These are phyloP conservation scores for Andrena praecox DNA, from an alignment of 2,888 invertebrate species.

Conservation along the genomic window DNA sequence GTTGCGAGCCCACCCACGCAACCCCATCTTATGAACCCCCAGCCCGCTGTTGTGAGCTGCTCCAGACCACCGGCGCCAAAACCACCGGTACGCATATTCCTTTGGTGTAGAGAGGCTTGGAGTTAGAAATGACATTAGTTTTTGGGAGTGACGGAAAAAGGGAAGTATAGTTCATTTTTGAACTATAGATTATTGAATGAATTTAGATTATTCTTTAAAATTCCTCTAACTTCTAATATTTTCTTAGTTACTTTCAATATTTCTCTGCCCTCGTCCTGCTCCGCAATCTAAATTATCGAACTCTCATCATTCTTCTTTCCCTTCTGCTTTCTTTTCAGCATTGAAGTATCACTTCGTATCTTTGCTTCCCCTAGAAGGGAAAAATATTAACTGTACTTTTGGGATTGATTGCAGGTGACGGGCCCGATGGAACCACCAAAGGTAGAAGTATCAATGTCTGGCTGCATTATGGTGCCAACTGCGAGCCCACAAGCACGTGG, in stretches of 20 bases:
- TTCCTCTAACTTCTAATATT: too few relatives aligned
- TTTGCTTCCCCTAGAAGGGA: background rate
- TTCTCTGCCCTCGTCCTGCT: too few relatives aligned
- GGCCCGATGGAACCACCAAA: constrained; percentile 86
- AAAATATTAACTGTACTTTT: background rate
- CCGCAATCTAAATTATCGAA: too few relatives aligned
- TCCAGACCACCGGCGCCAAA: constrained; percentile 77
- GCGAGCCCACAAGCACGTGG: constrained; percentile 87
- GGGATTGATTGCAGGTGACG: constrained; percentile 71
- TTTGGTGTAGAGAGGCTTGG: background rate
- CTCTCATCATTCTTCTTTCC: too few relatives aligned
- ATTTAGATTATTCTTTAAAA: background rate
- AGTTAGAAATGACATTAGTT: background rate
- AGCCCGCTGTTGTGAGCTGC: constrained; percentile 83
- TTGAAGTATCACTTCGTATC: too few relatives aligned
- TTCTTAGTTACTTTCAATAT: too few relatives aligned
- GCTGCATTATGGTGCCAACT: constrained; percentile 86
- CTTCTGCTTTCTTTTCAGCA: too few relatives aligned
- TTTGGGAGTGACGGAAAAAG: too few relatives aligned
- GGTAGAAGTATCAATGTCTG: constrained; percentile 86
- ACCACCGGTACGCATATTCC: constrained; percentile 68
- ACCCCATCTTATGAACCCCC: constrained; percentile 84
- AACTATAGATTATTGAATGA: too few relatives aligned
- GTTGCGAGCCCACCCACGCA: constrained; percentile 87
- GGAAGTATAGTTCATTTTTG: too few relatives aligned